These are phyloP conservation scores for Frieseomelitta varia DNA, from an alignment of 1,140 invertebrate species.

Conservation along the genomic window DNA sequence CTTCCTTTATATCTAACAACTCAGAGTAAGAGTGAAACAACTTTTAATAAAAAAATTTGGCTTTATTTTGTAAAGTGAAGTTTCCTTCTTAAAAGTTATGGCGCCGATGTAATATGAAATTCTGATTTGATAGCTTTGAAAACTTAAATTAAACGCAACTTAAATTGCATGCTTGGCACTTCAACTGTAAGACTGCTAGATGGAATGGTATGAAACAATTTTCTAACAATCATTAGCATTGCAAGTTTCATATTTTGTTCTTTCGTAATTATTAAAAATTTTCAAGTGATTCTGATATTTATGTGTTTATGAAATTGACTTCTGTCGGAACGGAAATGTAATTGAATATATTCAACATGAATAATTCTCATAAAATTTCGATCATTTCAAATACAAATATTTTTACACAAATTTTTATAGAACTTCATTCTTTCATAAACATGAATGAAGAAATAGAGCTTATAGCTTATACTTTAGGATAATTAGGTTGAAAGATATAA, in stretches of 20 bases:
- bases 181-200: neutral
- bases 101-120: neutral
- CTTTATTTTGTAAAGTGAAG: neutral
- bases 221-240: neutral
- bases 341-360: no score
- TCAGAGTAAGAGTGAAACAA: neutral
- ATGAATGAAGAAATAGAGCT: no score
- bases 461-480: no score
- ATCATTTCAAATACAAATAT: no score
- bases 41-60: neutral
- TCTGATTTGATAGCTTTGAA: neutral
- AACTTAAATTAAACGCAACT: neutral
- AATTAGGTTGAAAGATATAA: no score
- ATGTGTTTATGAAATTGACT: no score
- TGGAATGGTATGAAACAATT: neutral
- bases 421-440: no score
- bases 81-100: neutral
- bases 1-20: neutral
- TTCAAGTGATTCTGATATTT: neutral
- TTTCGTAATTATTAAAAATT: neutral
- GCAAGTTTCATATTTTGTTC: neutral
- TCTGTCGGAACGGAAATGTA: no score
- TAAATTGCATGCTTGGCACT: neutral
- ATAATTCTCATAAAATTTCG: no score
- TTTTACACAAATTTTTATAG: no score